Conservation (phyloP, 2,113 vertebrate genomes). For the Ciconia boyciana region DNA sequence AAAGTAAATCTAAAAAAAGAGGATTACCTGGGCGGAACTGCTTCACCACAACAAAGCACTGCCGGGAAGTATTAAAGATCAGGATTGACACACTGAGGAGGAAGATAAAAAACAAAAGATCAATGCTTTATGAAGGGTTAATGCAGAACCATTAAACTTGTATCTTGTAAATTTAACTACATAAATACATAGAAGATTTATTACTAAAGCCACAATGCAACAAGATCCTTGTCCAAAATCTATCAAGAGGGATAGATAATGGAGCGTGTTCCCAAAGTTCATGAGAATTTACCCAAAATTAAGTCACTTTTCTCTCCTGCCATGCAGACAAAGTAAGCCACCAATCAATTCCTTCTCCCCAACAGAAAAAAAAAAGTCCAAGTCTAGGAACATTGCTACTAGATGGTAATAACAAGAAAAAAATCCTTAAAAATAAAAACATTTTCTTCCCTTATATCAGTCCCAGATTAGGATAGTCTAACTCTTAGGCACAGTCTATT, state of each 20-base stretch:
- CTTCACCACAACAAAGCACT: slow-evolving; percentile 91
- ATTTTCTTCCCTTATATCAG: background rate
- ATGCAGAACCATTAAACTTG: background rate
- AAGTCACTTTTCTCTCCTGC: background rate
- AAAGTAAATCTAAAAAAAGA: slow-evolving; percentile 39
- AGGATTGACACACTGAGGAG: slow-evolving; percentile 84
- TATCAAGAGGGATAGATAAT: background rate
- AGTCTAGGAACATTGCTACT: background rate
- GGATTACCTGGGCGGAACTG: slow-evolving; percentile 91
- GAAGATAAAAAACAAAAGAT: slow-evolving; percentile 18
- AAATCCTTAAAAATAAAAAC: background rate
- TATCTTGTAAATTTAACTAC: background rate
- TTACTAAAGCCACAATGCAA: background rate
- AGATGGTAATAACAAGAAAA: background rate
- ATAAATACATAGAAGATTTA: background rate
- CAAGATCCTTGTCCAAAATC: background rate
- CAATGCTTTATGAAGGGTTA: slow-evolving; percentile 26
- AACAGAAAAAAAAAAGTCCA: background rate
- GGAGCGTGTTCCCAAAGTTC: background rate
- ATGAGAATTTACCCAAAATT: background rate
- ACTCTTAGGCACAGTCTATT: background rate
- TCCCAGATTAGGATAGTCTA: background rate
- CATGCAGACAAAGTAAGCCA: background rate
- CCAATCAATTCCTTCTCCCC: background rate
- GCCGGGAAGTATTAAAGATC: slow-evolving; percentile 88